Conservation (phyloP, 2,113 vertebrate genomes). For the Lycaon pictus region DNA sequence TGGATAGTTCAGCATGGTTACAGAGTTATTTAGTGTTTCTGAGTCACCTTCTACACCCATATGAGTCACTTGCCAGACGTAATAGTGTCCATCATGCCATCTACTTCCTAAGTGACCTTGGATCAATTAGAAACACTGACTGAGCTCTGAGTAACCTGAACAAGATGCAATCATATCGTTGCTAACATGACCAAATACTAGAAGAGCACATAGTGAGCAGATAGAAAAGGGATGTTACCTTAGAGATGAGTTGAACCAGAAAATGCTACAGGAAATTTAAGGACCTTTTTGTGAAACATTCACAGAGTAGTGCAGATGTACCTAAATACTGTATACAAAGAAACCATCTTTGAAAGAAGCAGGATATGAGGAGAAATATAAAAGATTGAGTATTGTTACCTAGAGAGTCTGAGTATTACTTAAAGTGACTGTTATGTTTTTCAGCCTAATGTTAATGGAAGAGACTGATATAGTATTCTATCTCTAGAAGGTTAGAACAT, state of each 20-base stretch:
- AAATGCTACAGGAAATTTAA: neutral
- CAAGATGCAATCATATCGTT: neutral
- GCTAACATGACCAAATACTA: neutral
- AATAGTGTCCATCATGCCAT: neutral
- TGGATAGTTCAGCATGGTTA: neutral
- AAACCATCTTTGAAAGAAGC: neutral
- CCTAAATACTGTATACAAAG: neutral
- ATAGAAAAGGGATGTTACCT: neutral
- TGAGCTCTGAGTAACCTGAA: neutral
- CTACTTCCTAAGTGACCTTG: neutral
- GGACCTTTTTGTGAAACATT: neutral
- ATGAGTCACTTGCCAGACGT: neutral
- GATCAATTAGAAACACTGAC: neutral
- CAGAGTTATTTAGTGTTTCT: neutral
- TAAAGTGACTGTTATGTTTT: neutral
- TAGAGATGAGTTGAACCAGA: neutral
- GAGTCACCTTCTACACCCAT: neutral
- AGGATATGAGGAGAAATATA: neutral
- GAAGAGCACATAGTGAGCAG: neutral
- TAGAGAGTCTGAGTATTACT: neutral
- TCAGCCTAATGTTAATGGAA: neutral
- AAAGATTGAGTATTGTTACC: neutral
- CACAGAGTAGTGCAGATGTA: neutral
- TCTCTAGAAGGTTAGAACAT: neutral
- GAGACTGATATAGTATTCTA: neutral